Percentiles rank a stretch among this genome's conserved stretches.
Evolutionary conservation across 2,113 vertebrate genomes (phyloP).

Genomic region (Pyxicephalus adspersus): DNA sequence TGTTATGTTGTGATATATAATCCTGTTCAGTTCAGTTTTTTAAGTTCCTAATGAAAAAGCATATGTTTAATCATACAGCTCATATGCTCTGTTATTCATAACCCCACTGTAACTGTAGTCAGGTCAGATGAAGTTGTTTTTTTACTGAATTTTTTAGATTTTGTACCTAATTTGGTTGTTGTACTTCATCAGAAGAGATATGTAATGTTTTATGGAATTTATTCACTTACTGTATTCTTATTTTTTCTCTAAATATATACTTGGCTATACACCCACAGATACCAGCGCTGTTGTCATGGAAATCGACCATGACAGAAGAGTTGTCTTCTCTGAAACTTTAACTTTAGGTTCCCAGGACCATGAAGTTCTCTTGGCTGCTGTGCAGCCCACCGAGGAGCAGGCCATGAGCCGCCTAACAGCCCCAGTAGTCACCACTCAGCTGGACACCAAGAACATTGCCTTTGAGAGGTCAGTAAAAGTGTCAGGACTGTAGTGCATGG

Average conservation of each 20-base stretch:
- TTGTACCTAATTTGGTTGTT: no score
- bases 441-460: constrained; percentile 95
- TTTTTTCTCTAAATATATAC: not conserved
- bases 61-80: no score
- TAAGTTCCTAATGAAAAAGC: no score
- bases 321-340: constrained; percentile 92
- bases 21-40: no score
- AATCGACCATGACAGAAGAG: constrained; percentile 92
- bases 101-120: no score
- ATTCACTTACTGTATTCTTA: not conserved
- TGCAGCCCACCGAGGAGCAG: constrained; percentile 93
- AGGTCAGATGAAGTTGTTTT: no score
- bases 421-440: constrained; percentile 92
- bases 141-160: no score
- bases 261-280: constrained; percentile 68
- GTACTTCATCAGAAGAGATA: no score
- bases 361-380: constrained; percentile 81
- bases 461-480: constrained; percentile 86
- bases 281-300: constrained; percentile 95
- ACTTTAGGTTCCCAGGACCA: constrained; percentile 79
- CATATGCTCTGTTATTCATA: no score
- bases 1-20: no score
- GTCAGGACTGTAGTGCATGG: no score
- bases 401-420: constrained; percentile 88
- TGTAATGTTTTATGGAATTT: no score